Evolutionary conservation across 1,140 invertebrate genomes (phyloP), one percentile per base, ranked within the genome.

Genomic region (Probaryconus sp.): DNA sequence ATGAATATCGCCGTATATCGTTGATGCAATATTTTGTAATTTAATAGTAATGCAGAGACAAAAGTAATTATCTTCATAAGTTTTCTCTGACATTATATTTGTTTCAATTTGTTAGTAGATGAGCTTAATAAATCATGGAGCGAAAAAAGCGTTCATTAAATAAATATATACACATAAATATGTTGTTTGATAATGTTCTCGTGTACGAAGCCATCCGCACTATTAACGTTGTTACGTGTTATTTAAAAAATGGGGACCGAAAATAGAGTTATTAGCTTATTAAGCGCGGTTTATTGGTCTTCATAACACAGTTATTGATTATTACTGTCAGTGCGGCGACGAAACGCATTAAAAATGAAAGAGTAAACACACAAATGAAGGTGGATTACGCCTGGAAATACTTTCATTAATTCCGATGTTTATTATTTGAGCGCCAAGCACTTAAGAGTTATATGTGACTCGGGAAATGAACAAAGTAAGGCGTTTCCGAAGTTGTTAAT

Each of bases 61-160:
- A 5, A 24, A 69, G 45, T 70, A 55, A 61, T 61, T 70, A 61
- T 70, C 31, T 69, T 55, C 43, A 20, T 65, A 67, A 67, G 42
- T 50, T 69, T 53, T 31, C 43, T 16, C 42, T 20, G 33, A 37
- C 43, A 64, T 63, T 35, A 42, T 50, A 40, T 56, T 55, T 50
- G 9, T 71, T 71, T 63, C 56, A 71, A 71, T 71, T 56, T 63
- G 50, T 55, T 71, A 47, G 30, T 18, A 42, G 35, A 71, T 71
- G 56, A 64, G 43, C 43, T 37, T n/a, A 33, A 50, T 71, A 63
- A 70, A 71, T 71, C 58, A 42, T 16, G 47, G 28, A 21, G 16
- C 13, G 18, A 42, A 56, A 30, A 63, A 55, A 56, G 33, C 31
- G 42, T 56, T 38, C 42, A 56, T 56, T 67, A 53, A 47, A 58